Evolutionary conservation across 2,888 invertebrate species (phyloP), one percentile per base, ranked within the genome.

Genomic region (Torymus texanus): DNA sequence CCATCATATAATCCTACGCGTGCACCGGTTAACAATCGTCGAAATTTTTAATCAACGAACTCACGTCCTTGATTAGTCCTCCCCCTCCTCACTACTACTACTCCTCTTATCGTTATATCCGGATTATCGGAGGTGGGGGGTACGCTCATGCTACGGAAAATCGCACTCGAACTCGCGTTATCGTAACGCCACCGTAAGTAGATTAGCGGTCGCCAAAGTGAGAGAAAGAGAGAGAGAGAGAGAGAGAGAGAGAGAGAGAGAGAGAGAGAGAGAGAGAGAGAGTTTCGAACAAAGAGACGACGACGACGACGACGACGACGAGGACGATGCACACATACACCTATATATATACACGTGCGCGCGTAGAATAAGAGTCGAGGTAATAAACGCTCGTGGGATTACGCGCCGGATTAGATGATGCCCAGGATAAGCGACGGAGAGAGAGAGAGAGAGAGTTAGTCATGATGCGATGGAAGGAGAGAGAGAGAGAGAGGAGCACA

Each of bases 11-110:
- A 24, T 24, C 68, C 58, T 14, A 5, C 13, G 14, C 51, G 10
- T 51, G 59, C 61, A 51, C 41, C 11, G 50, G 50, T 8, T 41
- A 51, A 51, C 24, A 55, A 29, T 53, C 71, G 61, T 14, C 50
- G 21, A 51, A 66, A 66, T 66, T 74, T 74, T 74, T 74, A 74
- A 74, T 74, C 58, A 74, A 66, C 50, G 55, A 58, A 21, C 63
- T 41, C 18, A 18, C 29, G 41, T 18, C 13, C 29, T 16, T 55
- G 62, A 62, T 72, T 51, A 11, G 29, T 16, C 16, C 12, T 56
- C 16, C 18, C 14, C 18, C 24, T n/a, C 10, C 41, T 50, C 65
- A 74, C 58, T 65, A 50, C 21, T 21, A 13, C 18, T 12, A 10
- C 12, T 24, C 8, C 18, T 3, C 12, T 11, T n/a, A 65, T 65